Evolutionary conservation across 2,888 invertebrate species (phyloP).

Genomic region (Mesoligia furuncula): DNA sequence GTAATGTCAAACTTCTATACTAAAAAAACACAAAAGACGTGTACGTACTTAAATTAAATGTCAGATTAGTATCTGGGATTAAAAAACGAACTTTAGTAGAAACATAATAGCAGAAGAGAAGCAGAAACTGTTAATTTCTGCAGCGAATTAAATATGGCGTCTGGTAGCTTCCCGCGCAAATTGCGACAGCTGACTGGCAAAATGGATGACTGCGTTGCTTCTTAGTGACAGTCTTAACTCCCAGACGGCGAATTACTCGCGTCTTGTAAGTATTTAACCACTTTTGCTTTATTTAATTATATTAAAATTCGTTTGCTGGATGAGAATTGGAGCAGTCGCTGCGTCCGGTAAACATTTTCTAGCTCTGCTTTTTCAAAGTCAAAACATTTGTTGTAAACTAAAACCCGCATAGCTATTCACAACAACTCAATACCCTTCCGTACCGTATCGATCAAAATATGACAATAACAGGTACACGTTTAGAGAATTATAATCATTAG

Average conservation of each 20-base stretch:
- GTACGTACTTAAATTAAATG: no score
- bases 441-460: no score
- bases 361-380: background rate
- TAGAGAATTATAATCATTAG: no score
- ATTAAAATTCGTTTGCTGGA: background rate
- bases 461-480: no score
- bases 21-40: no score
- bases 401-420: no score
- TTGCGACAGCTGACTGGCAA: slow-evolving; percentile 11
- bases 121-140: background rate
- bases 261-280: background rate
- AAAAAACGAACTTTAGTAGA: no score
- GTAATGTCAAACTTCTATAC: no score
- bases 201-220: slow-evolving; percentile 32
- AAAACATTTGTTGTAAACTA: background rate
- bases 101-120: background rate
- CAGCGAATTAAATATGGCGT: slow-evolving; percentile 37
- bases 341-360: background rate
- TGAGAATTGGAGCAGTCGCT: background rate
- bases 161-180: slow-evolving; percentile 35
- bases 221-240: slow-evolving; percentile 15
- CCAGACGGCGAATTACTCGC: slow-evolving; percentile 26
- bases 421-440: no score
- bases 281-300: slow-evolving; percentile 14
- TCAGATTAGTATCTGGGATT: no score